Evolutionary conservation across 1,140 invertebrate genomes (phyloP).

Genomic region (Caenorhabditis inopinata): DNA sequence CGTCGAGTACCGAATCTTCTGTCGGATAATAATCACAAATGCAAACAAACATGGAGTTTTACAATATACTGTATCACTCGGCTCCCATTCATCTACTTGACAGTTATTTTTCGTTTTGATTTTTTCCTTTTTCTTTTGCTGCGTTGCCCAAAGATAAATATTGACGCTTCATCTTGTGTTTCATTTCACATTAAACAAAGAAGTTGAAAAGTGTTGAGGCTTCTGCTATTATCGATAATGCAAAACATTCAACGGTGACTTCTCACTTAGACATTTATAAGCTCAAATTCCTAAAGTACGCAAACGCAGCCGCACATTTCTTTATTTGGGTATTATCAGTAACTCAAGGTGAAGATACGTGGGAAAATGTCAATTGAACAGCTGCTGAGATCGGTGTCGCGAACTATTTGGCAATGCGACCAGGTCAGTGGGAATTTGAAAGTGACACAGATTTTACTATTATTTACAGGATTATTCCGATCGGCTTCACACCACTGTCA

Average conservation of each 20-base stretch:
- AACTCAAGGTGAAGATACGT: neutral
- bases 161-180: neutral
- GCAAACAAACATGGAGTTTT: neutral
- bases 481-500: conserved; percentile 38
- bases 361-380: conserved; percentile 22
- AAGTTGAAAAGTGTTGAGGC: conserved; percentile 6
- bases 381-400: neutral
- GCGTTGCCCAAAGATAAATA: neutral
- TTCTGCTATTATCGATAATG: too few relatives aligned
- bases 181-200: conserved; percentile 9
- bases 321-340: too few relatives aligned
- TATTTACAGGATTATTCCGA: conserved; percentile 36
- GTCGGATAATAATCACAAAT: conserved; percentile 20
- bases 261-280: too few relatives aligned
- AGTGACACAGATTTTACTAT: neutral
- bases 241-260: too few relatives aligned
- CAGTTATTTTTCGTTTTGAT: neutral
- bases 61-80: conserved; percentile 21
- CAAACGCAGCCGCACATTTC: too few relatives aligned
- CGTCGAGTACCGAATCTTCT: conserved; percentile 6
- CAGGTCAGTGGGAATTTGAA: neutral
- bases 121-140: neutral
- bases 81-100: neutral
- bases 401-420: conserved; percentile 12
- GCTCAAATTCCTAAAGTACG: too few relatives aligned